These are phyloP conservation scores for Sylvietta virens DNA, from an alignment of 2,113 vertebrate species.

Conservation along the genomic window DNA sequence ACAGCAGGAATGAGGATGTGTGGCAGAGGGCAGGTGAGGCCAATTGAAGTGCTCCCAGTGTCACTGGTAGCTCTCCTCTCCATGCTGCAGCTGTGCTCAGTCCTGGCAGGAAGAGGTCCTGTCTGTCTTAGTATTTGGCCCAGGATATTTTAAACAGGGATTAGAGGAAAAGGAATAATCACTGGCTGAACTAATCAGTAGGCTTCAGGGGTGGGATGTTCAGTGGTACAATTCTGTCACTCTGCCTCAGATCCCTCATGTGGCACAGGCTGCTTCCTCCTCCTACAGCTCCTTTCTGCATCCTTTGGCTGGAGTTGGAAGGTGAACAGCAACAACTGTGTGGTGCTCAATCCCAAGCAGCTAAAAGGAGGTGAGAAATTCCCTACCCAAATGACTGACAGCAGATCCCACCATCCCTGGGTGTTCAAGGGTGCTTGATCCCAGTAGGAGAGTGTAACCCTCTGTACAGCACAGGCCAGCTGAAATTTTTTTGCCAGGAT, in stretches of 20 bases:
- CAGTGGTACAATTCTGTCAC: not conserved
- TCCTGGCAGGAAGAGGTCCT: not conserved
- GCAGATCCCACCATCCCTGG: not conserved
- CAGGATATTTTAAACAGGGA: not conserved
- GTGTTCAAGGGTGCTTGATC: not conserved
- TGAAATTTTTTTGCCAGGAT: not conserved
- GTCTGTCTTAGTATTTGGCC: not conserved
- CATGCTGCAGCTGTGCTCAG: not conserved
- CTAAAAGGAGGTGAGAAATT: not conserved
- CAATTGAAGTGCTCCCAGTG: not conserved
- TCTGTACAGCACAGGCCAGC: not conserved
- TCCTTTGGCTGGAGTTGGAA: not conserved
- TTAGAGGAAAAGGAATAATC: not conserved
- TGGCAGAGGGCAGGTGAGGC: not conserved
- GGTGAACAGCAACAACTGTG: not conserved
- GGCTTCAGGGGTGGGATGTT: not conserved
- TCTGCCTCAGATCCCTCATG: not conserved
- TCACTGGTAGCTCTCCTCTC: not conserved
- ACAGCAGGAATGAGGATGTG: accelerated
- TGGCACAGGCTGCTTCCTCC: not conserved
- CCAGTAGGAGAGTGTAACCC: not conserved
- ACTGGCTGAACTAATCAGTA: not conserved
- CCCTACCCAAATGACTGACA: not conserved
- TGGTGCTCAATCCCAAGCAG: not conserved
- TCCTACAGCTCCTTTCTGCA: not conserved